Evolutionary conservation across 2,113 vertebrate genomes (phyloP).

Genomic region (Coregonus clupeaformis): DNA sequence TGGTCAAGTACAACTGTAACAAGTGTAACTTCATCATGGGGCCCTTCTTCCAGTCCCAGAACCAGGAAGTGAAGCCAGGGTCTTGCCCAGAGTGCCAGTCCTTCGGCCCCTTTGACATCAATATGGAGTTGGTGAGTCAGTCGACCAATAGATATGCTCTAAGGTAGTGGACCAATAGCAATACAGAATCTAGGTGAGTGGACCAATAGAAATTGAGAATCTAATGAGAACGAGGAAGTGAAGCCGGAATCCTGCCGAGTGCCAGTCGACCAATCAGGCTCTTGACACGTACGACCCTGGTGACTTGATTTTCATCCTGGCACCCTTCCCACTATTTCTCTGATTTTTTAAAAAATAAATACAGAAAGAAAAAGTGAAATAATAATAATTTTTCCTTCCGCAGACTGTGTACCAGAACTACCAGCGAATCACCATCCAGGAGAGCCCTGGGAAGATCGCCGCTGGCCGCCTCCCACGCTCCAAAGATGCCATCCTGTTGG

Average conservation of each 20-base stretch:
- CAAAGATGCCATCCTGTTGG: constrained; percentile 94
- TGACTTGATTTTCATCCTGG: too few species aligned
- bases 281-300: too few species aligned
- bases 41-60: constrained; percentile 95
- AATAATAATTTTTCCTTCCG: too few species aligned
- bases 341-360: too few species aligned
- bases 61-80: constrained; percentile 97
- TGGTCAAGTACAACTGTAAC: constrained; percentile 98
- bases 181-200: background rate
- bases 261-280: too few species aligned
- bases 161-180: too few species aligned
- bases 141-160: too few species aligned
- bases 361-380: too few species aligned
- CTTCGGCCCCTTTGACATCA: constrained; percentile 93
- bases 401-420: constrained; percentile 98
- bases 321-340: too few species aligned
- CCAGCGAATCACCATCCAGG: constrained; percentile 96
- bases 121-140: constrained; percentile 93
- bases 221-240: too few species aligned
- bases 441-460: constrained; percentile 93
- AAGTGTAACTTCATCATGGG: constrained; percentile 94
- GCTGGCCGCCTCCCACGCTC: constrained; percentile 93
- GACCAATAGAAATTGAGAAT: too few species aligned
- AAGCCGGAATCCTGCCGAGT: too few species aligned
- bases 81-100: constrained; percentile 97